Base-by-base conservation (phyloP, 2,888 invertebrate genomes). In the Andrena flavipes region DNA sequence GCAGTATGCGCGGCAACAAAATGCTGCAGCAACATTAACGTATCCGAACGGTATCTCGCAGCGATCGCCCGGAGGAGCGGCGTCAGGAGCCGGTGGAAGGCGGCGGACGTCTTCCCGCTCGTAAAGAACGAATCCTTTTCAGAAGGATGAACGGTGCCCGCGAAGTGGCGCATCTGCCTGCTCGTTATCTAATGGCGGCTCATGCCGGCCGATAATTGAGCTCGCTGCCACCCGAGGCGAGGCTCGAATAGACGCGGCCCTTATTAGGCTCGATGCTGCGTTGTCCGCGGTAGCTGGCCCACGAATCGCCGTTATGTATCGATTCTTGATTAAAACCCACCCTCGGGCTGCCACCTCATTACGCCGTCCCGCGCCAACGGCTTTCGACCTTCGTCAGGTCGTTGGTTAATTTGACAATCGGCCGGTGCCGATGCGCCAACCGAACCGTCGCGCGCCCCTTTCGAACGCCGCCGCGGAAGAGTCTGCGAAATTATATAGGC, bases 111-210 rank as follows among this genome's bases (percentile, higher is more conserved):
- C 72, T 63, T 10, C 16, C 49, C 30, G 76, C 56, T 82, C 72
- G 71, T 81, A 82, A 82, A 76, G 68, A 82, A 82, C 82, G 72
- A 81, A 81, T 81, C 72, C 67, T 82, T 81, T 81, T 65, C 73
- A 82, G 64, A 81, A 85, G 65, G 64, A 68, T 76, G 72, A 73
- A 80, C 80, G 72, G 54, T 49, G 59, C 33, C 62, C 70, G 49
- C 74, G 83, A 78, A 80, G 78, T 78, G 73, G 87, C 87, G 90
- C 93, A 93, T 93, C 93, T 93, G 92, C 92, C 90, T 82, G 87
- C 92, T 93, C 92, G 93, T 93, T 93, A 93, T 93, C 93, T 93
- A 93, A 93, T 93, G 92, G 91, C 90, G 90, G 89, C 90, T 91
- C 91, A 90, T 92, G 89, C 88, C 84, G 87, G 70, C 84, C 88